phyloP scores from a whole-genome alignment of 2,888 invertebrate species.

The Linnaemya vulpina region DNA sequence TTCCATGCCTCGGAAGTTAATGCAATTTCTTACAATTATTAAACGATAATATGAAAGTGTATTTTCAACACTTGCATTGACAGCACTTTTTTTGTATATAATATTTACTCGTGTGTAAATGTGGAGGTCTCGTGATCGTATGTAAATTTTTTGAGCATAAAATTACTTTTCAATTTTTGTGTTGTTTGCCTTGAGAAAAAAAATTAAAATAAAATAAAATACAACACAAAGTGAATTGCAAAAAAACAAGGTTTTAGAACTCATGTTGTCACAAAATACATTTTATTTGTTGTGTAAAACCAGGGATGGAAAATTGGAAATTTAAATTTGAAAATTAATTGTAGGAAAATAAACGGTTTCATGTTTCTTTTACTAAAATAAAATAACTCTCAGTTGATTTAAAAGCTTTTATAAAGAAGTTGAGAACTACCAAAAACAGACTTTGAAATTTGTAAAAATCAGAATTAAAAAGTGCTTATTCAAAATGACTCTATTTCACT shows the following conservation, averaged over 20 bases:
- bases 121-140: not conserved
- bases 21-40: too few species aligned
- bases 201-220: too few species aligned
- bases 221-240: conserved; percentile 6
- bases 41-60: not conserved
- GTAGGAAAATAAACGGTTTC: too few species aligned
- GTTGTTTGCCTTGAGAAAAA: conserved; percentile 62
- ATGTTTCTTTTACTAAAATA: too few species aligned
- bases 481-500: too few species aligned
- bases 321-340: not conserved
- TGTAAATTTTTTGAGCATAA: conserved; percentile 31
- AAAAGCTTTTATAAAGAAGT: too few species aligned
- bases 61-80: not conserved
- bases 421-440: too few species aligned
- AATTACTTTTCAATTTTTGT: conserved; percentile 41
- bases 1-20: too few species aligned
- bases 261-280: not conserved
- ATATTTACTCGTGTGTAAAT: not conserved
- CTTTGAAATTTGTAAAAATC: too few species aligned
- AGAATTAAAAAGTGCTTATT: too few species aligned
- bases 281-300: not conserved
- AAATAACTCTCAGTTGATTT: too few species aligned
- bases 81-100: not conserved
- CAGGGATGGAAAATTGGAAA: conserved; percentile 3
- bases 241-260: not conserved